Conservation (phyloP, 2,888 invertebrate genomes). For the Cotesia congregata region DNA sequence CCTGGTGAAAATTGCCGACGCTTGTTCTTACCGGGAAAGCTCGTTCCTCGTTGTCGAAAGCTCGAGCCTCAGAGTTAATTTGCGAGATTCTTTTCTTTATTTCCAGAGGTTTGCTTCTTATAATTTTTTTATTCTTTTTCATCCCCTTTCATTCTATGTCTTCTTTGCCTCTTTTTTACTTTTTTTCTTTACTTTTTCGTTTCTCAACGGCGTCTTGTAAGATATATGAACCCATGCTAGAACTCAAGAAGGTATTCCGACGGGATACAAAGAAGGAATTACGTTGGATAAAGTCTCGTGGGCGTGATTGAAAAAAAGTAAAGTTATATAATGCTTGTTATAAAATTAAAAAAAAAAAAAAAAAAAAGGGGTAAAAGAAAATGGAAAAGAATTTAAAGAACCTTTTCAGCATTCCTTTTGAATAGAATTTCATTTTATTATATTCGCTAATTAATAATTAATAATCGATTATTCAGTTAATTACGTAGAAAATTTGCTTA, state of each 20-base stretch:
- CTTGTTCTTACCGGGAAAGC: constrained; percentile 58
- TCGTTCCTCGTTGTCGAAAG: constrained; percentile 52
- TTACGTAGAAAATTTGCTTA: no score
- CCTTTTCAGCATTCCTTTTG: neutral
- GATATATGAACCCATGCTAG: constrained; percentile 60
- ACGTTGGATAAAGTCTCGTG: constrained; percentile 54
- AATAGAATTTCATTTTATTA: neutral
- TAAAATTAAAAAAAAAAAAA: constrained; percentile 11
- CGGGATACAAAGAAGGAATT: constrained; percentile 60
- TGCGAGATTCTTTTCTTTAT: constrained; percentile 57
- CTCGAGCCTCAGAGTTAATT: constrained; percentile 61
- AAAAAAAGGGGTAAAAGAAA: neutral
- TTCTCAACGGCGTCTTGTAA: constrained; percentile 52
- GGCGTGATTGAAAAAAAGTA: constrained; percentile 62
- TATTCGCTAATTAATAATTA: no score
- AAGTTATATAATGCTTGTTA: constrained; percentile 51
- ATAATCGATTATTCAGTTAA: no score
- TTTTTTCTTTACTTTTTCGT: constrained; percentile 24
- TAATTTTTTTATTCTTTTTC: constrained; percentile 18
- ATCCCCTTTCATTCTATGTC: constrained; percentile 24
- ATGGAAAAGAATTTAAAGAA: constrained; percentile 18
- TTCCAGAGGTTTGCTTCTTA: constrained; percentile 38
- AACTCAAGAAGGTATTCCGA: constrained; percentile 48
- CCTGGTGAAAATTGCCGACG: constrained; percentile 64
- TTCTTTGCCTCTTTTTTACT: constrained; percentile 1